Evolutionary conservation across 2,888 invertebrate species (phyloP).

Genomic region (Emmelina monodactyla): DNA sequence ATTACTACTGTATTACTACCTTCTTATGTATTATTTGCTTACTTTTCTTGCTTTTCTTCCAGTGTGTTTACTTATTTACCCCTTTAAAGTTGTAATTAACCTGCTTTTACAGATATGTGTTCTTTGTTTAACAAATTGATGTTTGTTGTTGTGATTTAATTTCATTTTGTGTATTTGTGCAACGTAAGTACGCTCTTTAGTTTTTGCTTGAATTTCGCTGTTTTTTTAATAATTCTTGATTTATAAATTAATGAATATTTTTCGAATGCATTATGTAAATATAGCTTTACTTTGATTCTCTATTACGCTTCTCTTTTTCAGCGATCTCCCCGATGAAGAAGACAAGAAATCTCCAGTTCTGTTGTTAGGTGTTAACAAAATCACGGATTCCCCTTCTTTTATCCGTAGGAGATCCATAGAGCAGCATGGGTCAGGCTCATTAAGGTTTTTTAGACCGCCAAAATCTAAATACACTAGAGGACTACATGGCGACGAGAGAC

Average conservation of each 20-base stretch:
- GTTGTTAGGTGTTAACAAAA: conserved; percentile 69
- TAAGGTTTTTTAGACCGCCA: conserved; percentile 51
- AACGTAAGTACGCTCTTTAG: conserved; percentile 14
- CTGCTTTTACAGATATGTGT: no score
- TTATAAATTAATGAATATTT: not conserved
- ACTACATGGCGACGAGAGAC: conserved; percentile 48
- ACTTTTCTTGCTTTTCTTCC: no score
- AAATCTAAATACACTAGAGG: conserved; percentile 56
- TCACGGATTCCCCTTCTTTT: conserved; percentile 49
- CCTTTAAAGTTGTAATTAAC: no score
- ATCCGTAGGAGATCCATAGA: conserved; percentile 47
- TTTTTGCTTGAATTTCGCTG: conserved; percentile 9
- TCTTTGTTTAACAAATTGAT: no score
- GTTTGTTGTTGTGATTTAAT: conserved; percentile 5
- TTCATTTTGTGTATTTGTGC: conserved; percentile 14
- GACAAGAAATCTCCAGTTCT: conserved; percentile 68
- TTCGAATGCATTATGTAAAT: no score
- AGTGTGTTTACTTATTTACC: no score
- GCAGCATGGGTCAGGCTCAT: conserved; percentile 42
- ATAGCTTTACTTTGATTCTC: no score
- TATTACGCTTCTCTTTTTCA: conserved; percentile 40
- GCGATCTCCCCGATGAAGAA: conserved; percentile 69
- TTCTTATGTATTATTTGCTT: no score
- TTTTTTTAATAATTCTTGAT: conserved; percentile 4
- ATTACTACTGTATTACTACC: no score